Percentiles rank a stretch among this genome's conserved stretches.
Evolutionary conservation across 2,888 invertebrate genomes (phyloP).

Genomic region (Acanthosepion esculentum): DNA sequence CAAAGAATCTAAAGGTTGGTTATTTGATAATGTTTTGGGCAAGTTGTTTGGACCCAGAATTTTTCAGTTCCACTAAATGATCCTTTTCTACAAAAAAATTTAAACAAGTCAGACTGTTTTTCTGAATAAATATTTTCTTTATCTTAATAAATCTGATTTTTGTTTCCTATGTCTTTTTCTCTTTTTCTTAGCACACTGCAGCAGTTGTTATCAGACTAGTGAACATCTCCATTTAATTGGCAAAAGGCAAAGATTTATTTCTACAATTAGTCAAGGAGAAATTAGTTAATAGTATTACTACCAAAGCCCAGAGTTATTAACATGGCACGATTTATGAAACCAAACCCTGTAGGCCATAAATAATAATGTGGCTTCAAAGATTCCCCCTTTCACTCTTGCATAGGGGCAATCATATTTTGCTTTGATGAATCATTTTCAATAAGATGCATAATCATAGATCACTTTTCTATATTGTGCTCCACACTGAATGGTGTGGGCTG

Average conservation of each 20-base stretch:
- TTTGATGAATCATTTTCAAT: slow-evolving; percentile 33
- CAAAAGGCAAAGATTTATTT: slow-evolving; percentile 21
- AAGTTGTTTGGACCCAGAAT: too few relatives aligned
- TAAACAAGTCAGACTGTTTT: too few relatives aligned
- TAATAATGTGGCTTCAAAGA: neutral
- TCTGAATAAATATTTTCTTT: too few relatives aligned
- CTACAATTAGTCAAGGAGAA: slow-evolving; percentile 1
- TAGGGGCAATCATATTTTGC: neutral
- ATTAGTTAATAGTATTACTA: slow-evolving; percentile 10
- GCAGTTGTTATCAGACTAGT: neutral
- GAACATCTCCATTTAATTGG: neutral
- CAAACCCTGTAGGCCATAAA: neutral
- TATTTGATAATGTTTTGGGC: too few relatives aligned
- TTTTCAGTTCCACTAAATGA: too few relatives aligned
- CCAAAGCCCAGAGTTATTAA: neutral
- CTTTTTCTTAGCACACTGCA: neutral
- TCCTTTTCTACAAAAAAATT: too few relatives aligned
- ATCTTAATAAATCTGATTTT: neutral
- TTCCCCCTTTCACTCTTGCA: neutral
- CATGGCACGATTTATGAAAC: slow-evolving; percentile 33
- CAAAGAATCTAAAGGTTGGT: too few relatives aligned
- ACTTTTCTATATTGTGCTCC: neutral
- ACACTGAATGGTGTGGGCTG: neutral
- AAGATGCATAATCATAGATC: slow-evolving; percentile 1
- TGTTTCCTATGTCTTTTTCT: neutral